Percentiles rank a stretch among this genome's conserved stretches.
These are phyloP conservation scores for Microplitis demolitor DNA, from an alignment of 1,140 invertebrate species.

Conservation along the genomic window DNA sequence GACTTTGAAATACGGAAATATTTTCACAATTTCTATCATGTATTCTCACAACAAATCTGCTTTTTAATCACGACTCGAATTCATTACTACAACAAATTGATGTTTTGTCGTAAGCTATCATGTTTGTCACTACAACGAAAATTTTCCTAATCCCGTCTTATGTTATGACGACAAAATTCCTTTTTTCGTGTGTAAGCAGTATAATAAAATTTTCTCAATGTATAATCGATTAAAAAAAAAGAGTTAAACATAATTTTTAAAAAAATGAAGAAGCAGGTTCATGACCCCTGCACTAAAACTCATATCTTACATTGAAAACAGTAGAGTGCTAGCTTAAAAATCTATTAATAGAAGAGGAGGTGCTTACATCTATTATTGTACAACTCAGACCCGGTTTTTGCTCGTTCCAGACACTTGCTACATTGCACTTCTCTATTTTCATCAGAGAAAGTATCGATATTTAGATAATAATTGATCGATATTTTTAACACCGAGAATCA, in stretches of 20 bases:
- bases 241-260: not conserved
- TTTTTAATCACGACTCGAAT: no score
- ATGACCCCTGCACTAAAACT: conserved; percentile 12
- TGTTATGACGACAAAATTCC: no score
- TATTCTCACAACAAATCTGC: no score
- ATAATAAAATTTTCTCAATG: no score
- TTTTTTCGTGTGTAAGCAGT: no score
- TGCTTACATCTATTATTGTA: conserved; percentile 23
- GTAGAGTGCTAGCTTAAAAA: not conserved
- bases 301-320: conserved; percentile 9
- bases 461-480: not conserved
- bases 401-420: conserved; percentile 11
- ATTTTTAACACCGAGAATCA: not conserved
- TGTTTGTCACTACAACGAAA: no score
- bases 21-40: no score
- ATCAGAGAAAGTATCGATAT: conserved; percentile 1
- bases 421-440: conserved; percentile 14
- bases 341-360: conserved; percentile 10
- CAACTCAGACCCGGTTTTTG: conserved; percentile 17
- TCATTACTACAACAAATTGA: no score
- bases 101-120: no score
- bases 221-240: not conserved
- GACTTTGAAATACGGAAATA: no score
- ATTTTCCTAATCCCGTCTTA: no score
- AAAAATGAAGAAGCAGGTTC: not conserved